Conservation (phyloP, 1,140 invertebrate genomes). For the Caenorhabditis remanei region DNA sequence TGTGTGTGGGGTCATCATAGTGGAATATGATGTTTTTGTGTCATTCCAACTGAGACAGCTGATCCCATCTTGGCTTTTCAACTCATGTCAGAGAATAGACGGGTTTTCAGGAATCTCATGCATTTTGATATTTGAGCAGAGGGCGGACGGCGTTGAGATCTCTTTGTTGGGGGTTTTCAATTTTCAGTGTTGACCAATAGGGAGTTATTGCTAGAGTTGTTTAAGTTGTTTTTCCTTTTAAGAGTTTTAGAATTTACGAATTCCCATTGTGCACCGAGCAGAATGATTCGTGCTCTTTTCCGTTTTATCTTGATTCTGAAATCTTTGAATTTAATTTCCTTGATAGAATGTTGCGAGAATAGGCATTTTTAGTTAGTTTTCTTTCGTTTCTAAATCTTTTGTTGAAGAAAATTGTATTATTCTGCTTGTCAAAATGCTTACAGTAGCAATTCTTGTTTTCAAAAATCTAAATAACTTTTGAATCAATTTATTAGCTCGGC, state of each 20-base stretch:
- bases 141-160: not conserved
- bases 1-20: not conserved
- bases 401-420: too few species aligned
- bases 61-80: not conserved
- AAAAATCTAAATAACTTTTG: too few species aligned
- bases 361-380: too few species aligned
- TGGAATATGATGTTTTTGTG: not conserved
- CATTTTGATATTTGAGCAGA: not conserved
- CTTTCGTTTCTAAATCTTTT: too few species aligned
- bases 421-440: too few species aligned
- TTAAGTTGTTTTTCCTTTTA: not conserved
- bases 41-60: not conserved
- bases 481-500: too few species aligned
- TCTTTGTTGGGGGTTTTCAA: not conserved
- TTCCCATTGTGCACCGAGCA: not conserved
- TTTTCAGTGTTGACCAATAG: not conserved
- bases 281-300: not conserved
- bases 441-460: too few species aligned
- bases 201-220: not conserved
- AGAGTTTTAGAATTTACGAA: not conserved
- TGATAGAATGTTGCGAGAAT: not conserved
- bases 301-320: not conserved
- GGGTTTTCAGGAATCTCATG: constrained; percentile 17
- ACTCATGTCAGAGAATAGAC: not conserved
- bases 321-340: constrained; percentile 19